These are phyloP conservation scores for Actias luna DNA, from an alignment of 2,888 invertebrate species.

Conservation along the genomic window DNA sequence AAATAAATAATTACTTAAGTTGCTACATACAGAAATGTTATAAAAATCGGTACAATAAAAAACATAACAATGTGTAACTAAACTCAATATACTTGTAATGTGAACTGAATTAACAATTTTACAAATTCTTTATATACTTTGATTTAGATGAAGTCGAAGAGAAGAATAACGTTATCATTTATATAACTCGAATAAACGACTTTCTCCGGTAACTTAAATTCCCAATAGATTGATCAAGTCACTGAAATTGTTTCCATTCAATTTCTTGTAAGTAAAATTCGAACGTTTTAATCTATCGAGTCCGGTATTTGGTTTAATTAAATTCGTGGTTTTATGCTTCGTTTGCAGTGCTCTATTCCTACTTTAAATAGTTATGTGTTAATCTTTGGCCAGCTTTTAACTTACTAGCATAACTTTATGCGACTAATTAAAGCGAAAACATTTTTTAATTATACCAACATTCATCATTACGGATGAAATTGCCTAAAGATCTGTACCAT, in stretches of 20 bases:
- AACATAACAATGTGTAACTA: neutral
- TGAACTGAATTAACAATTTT: too few relatives aligned
- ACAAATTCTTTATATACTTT: neutral
- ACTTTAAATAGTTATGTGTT: neutral
- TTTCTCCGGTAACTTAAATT: neutral
- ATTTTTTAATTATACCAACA: too few relatives aligned
- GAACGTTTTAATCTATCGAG: slow-evolving; percentile 4
- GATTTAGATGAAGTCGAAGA: neutral
- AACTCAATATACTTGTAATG: neutral
- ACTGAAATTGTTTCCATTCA: slow-evolving; percentile 7
- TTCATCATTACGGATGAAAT: too few relatives aligned
- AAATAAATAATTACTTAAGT: too few relatives aligned
- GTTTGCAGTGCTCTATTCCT: neutral
- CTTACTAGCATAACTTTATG: neutral
- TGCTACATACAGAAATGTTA: too few relatives aligned
- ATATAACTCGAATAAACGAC: neutral
- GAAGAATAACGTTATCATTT: neutral
- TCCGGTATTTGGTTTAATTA: neutral
- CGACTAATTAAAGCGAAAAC: too few relatives aligned
- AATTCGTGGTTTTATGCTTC: slow-evolving; percentile 4
- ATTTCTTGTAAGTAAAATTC: neutral
- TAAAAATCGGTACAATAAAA: too few relatives aligned
- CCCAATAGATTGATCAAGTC: slow-evolving; percentile 1
- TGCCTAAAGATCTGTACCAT: too few relatives aligned
- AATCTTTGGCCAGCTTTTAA: neutral